phyloP scores from a whole-genome alignment of 2,113 vertebrate genomes.

The Heterocephalus glaber region DNA sequence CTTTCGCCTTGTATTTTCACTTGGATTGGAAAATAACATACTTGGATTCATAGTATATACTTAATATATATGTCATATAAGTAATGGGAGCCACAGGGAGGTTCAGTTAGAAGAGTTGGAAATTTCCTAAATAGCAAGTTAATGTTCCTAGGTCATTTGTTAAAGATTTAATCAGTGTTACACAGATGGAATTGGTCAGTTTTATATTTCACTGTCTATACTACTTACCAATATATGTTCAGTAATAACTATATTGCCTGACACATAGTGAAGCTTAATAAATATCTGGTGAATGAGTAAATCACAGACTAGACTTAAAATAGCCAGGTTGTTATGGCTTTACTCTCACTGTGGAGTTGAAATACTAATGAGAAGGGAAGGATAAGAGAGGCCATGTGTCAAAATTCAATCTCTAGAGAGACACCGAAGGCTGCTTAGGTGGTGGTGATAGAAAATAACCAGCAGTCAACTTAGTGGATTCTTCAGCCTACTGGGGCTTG shows the following conservation, averaged over 20 bases:
- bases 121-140: not conserved
- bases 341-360: not conserved
- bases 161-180: not conserved
- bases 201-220: not conserved
- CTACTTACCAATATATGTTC: not conserved
- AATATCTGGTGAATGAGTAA: not conserved
- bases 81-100: not conserved
- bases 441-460: not conserved
- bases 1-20: not conserved
- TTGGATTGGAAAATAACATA: not conserved
- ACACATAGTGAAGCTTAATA: not conserved
- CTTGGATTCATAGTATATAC: not conserved
- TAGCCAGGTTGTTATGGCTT: not conserved
- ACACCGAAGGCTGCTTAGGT: not conserved
- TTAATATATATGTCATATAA: not conserved
- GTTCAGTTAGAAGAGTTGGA: not conserved
- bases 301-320: not conserved
- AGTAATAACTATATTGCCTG: not conserved
- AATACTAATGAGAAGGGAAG: not conserved
- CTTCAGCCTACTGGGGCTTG: not conserved
- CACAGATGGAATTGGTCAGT: not conserved
- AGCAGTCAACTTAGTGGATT: not conserved
- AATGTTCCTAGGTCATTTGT: not conserved
- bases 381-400: not conserved
- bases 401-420: not conserved